Percentiles rank a stretch among this genome's conserved stretches.
phyloP scores from a whole-genome alignment of 1,140 invertebrate species.

The Sminthurides bifidus region DNA sequence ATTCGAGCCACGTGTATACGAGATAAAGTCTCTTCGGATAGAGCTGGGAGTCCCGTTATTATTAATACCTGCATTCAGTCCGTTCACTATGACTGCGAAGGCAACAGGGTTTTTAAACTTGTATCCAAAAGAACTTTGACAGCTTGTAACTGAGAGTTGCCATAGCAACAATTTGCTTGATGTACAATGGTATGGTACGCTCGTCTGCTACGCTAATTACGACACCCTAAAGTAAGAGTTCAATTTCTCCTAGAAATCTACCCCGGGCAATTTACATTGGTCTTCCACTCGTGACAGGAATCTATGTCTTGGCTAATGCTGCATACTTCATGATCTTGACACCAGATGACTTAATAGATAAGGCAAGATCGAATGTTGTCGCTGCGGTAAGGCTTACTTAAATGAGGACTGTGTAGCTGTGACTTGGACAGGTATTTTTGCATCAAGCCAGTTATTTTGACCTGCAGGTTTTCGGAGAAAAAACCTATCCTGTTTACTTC shows the following conservation, averaged over 20 bases:
- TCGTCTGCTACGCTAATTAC: background rate
- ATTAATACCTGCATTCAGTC: background rate
- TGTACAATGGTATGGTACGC: background rate
- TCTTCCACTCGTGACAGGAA: constrained; percentile 67
- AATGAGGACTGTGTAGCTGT: background rate
- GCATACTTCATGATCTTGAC: constrained; percentile 78
- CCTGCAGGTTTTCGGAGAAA: background rate
- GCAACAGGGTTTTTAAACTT: background rate
- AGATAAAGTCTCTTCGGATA: no score
- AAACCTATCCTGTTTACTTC: constrained; percentile 35
- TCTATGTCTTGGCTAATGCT: constrained; percentile 78
- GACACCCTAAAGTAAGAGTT: no score
- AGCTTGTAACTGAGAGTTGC: background rate
- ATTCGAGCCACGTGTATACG: no score
- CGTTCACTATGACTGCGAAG: background rate
- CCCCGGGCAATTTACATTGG: constrained; percentile 78
- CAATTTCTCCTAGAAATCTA: constrained; percentile 57
- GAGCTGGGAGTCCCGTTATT: no score
- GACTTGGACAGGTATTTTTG: background rate
- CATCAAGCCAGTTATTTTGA: background rate
- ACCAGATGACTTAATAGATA: constrained; percentile 55
- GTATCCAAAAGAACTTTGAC: no score
- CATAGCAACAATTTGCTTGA: background rate
- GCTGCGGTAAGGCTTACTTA: constrained; percentile 53
- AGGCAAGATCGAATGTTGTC: constrained; percentile 54